phyloP scores from a whole-genome alignment of 2,113 vertebrate genomes.

The Vidua chalybeata region DNA sequence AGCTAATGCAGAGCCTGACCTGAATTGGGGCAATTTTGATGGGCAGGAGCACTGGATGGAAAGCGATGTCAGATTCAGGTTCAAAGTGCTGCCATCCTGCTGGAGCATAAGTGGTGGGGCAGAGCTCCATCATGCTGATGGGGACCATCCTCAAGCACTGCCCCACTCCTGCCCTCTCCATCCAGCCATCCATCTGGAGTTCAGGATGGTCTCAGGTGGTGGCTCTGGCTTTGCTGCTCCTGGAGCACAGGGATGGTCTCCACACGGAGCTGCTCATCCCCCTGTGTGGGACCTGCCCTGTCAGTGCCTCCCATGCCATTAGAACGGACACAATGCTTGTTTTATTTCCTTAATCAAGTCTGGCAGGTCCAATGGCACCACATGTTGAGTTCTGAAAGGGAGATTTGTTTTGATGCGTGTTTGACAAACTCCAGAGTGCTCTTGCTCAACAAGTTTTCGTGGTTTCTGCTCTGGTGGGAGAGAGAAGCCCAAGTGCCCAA shows the following conservation, averaged over 20 bases:
- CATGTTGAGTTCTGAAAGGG: neutral
- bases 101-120: neutral
- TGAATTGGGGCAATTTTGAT: neutral
- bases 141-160: neutral
- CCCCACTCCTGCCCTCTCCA: neutral
- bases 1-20: neutral
- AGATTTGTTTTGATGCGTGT: neutral
- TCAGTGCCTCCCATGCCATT: rapidly evolving
- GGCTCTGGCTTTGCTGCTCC: neutral
- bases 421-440: neutral
- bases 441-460: neutral
- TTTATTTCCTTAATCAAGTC: neutral
- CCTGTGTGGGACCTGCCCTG: neutral
- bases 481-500: neutral
- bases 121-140: neutral
- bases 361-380: neutral
- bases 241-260: neutral
- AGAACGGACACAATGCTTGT: rapidly evolving
- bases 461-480: neutral
- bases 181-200: neutral
- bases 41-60: neutral
- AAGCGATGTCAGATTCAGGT: neutral
- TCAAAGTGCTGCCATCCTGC: neutral
- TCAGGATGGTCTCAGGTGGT: neutral
- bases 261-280: neutral